phyloP scores from a whole-genome alignment of 2,888 invertebrate species.

The Oxytorus armatus region DNA sequence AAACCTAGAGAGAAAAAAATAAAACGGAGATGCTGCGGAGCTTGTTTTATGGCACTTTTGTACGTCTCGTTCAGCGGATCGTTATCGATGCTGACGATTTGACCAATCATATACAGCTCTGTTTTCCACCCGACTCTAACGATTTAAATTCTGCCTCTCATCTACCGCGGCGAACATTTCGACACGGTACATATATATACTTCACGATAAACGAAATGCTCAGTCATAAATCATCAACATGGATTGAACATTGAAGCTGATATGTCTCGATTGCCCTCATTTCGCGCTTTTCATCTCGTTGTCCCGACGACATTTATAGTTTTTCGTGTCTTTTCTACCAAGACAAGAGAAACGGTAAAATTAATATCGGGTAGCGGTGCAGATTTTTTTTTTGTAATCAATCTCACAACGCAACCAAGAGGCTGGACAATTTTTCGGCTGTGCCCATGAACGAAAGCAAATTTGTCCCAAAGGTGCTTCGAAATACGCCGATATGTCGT shows the following conservation, averaged over 20 bases:
- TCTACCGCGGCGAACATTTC: conserved; percentile 15
- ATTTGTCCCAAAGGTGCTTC: conserved; percentile 50
- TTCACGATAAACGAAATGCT: conserved; percentile 20
- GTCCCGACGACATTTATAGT: conserved; percentile 11
- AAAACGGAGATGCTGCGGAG: conserved; percentile 7
- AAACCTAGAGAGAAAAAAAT: conserved; percentile 24
- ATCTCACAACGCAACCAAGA: neutral
- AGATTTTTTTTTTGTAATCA: neutral
- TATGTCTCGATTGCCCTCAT: conserved; percentile 22
- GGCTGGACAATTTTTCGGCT: conserved; percentile 4
- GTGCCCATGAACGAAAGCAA: conserved; percentile 22
- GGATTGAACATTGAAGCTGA: conserved; percentile 32
- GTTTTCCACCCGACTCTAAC: conserved; percentile 37
- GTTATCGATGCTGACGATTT: conserved; percentile 64
- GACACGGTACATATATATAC: conserved; percentile 18
- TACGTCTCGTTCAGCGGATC: conserved; percentile 50
- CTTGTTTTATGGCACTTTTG: conserved; percentile 60
- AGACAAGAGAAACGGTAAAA: too few species aligned
- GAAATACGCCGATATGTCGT: conserved; percentile 38
- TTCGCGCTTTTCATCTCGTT: conserved; percentile 42
- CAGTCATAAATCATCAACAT: conserved; percentile 51
- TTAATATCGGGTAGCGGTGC: too few species aligned
- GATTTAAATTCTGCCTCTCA: conserved; percentile 34
- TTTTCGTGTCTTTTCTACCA: conserved; percentile 1
- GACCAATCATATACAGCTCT: conserved; percentile 67